phyloP scores from a whole-genome alignment of 2,888 invertebrate species.

The Athripsodes cinereus region DNA sequence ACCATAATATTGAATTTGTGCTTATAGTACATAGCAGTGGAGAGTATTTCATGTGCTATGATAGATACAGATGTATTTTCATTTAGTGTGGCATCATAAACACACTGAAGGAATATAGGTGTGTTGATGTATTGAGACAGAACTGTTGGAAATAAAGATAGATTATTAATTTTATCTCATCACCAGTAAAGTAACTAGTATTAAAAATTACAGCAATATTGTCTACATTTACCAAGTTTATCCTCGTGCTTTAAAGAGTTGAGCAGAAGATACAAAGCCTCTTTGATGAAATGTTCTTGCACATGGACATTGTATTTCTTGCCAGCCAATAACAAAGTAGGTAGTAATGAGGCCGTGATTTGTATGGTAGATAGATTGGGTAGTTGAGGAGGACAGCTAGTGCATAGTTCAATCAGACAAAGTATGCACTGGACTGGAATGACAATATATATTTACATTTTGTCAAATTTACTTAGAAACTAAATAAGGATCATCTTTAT shows the following conservation, averaged over 20 bases:
- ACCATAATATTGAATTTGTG: conserved; percentile 12
- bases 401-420: conserved; percentile 21
- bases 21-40: conserved; percentile 14
- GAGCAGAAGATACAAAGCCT: conserved; percentile 16
- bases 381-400: conserved; percentile 7
- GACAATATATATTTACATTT: not conserved
- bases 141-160: conserved; percentile 12
- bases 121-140: conserved; percentile 21
- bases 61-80: conserved; percentile 11
- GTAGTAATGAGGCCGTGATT: conserved; percentile 11
- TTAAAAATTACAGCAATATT: too few relatives aligned
- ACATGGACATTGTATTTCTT: conserved; percentile 4
- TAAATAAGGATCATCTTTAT: too few relatives aligned
- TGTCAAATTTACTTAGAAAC: too few relatives aligned
- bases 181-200: too few relatives aligned
- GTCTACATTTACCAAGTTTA: conserved; percentile 17
- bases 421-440: conserved; percentile 12
- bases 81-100: conserved; percentile 17
- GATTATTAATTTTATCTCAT: too few relatives aligned
- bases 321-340: conserved; percentile 4
- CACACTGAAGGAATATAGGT: conserved; percentile 16
- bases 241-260: conserved; percentile 19
- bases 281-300: conserved; percentile 8
- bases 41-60: conserved; percentile 14
- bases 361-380: conserved; percentile 7